Base-by-base conservation (phyloP, 2,888 invertebrate species). In the Antitype chi region DNA sequence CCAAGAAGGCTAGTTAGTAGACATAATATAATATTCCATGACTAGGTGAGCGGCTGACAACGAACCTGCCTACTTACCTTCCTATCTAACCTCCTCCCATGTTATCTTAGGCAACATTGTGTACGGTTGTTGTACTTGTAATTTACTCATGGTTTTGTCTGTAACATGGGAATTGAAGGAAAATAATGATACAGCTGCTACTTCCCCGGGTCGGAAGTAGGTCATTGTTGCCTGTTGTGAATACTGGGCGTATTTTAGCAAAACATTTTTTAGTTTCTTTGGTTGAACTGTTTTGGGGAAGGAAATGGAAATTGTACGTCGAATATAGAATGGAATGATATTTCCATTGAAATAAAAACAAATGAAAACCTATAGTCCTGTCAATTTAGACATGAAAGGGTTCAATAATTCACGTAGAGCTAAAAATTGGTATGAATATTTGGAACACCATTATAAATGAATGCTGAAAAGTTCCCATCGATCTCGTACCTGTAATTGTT, bases 1-100 rank as follows among this genome's bases (percentile, higher is more conserved):
- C 70, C 71, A 71, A 76, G 75, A 62, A 68, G 67, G 55, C 64
- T 70, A 67, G 60, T 85, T 78, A 85, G 66, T 68, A 63, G 13
- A 53, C 47, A 90, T 91, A 88, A 90, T 91, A 88, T 90, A 89
- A 88, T 92, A 92, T 92, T 92, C 92, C 89, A 92, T 92, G 91
- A 92, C 84, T 88, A 80, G 67, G 53, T 20, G 64, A 89, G 84
- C 75, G 82, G 84, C 81, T 88, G 85, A 87, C 87, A 86, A 71
- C 63, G 64, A 32, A 55, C 23, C 47, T 49, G 43, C 32, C 38
- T 69, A 38, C 15, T 20, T 67, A 67, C n/a, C 62, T 68, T 43
- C 32, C 38, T 69, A 38, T 9, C 20, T 67, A 67, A 76, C 76
- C 53, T 38, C 60, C 60, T 80, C 1, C 63, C 47, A 59, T 87